Evolutionary conservation across 1,140 invertebrate genomes (phyloP).

Genomic region (Drosophila tsacasi): DNA sequence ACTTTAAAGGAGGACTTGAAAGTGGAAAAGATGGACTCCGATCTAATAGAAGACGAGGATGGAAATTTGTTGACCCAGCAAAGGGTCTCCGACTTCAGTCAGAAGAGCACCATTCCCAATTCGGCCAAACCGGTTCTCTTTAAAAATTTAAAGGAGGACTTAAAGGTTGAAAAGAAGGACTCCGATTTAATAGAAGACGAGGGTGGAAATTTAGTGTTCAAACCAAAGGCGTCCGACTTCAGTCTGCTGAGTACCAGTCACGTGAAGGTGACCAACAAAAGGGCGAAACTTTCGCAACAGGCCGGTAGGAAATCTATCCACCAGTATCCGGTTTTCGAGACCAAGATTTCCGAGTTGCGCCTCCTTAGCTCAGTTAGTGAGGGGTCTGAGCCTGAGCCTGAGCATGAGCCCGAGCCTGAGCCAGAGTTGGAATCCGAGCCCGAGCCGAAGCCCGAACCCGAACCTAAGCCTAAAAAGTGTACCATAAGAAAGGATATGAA

Average conservation of each 20-base stretch:
- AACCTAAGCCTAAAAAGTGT: background rate
- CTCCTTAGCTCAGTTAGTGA: background rate
- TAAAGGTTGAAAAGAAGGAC: background rate
- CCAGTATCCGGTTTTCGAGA: background rate
- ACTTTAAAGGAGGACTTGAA: too few relatives aligned
- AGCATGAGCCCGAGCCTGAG: background rate
- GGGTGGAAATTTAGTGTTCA: background rate
- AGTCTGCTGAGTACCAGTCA: conserved; percentile 3
- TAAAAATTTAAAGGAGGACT: background rate
- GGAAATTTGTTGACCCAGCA: too few relatives aligned
- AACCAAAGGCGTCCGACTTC: background rate
- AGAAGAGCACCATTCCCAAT: too few relatives aligned
- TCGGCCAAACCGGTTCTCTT: too few relatives aligned
- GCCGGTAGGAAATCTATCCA: background rate
- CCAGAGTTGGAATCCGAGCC: too few relatives aligned
- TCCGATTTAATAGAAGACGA: background rate
- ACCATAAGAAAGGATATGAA: background rate
- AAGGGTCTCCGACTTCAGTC: too few relatives aligned
- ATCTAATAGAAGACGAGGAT: too few relatives aligned
- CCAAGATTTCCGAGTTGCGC: background rate
- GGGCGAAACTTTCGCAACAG: background rate
- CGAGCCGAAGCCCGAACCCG: background rate
- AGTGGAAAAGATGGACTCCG: too few relatives aligned
- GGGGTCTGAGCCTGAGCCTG: background rate
- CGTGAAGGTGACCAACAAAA: conserved; percentile 1